Evolutionary conservation across 1,140 invertebrate genomes (phyloP).

Genomic region (Piezodorus guildinii): DNA sequence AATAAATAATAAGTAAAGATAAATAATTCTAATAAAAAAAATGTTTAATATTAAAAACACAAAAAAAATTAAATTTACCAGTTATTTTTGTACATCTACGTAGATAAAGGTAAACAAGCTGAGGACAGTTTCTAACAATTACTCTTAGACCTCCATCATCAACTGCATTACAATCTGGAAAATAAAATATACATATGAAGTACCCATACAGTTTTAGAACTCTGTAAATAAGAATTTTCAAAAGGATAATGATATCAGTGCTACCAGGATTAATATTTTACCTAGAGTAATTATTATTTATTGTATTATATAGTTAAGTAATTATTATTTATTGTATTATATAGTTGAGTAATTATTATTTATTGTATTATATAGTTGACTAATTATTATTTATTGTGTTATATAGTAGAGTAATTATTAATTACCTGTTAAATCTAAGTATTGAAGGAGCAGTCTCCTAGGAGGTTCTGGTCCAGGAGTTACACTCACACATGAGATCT

Average conservation of each 20-base stretch:
- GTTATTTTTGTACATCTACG: constrained; percentile 75
- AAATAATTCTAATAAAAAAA: no score
- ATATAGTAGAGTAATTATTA: no score
- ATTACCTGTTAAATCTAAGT: constrained; percentile 57
- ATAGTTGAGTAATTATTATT: no score
- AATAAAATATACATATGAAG: not conserved
- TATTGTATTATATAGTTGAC: not conserved
- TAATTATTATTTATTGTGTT: not conserved
- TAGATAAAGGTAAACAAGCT: constrained; percentile 77
- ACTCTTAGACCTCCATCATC: constrained; percentile 71
- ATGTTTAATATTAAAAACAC: no score
- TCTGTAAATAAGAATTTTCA: not conserved
- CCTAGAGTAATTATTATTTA: no score
- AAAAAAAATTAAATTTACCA: constrained; percentile 36
- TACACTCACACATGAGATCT: constrained; percentile 56
- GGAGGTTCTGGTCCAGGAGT: constrained; percentile 48
- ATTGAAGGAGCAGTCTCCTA: constrained; percentile 50
- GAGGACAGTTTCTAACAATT: constrained; percentile 73
- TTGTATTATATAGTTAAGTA: no score
- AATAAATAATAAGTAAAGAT: no score
- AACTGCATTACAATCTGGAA: constrained; percentile 59
- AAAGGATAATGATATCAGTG: not conserved
- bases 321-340: no score
- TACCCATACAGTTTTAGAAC: not conserved
- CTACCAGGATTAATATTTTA: not conserved